phyloP scores from a whole-genome alignment of 2,797 vertebrate genomes.

The Schizopygopsis pylzovi region DNA sequence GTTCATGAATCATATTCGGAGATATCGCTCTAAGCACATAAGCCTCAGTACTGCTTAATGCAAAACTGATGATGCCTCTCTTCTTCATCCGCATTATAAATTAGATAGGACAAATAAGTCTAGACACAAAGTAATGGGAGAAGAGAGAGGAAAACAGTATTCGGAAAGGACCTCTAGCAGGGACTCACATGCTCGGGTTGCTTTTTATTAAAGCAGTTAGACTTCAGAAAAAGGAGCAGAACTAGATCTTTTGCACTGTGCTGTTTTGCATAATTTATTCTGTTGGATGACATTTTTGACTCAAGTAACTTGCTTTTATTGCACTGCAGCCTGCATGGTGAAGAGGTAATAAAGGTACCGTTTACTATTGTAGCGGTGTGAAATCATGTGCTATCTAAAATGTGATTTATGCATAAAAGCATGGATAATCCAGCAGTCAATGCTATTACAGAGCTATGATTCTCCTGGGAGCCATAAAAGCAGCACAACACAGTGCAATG shows the following conservation, averaged over 20 bases:
- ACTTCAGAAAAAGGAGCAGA: background rate
- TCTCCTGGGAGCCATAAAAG: constrained; percentile 2
- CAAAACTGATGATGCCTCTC: constrained; percentile 9
- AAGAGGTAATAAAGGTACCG: background rate
- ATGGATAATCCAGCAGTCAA: constrained; percentile 5
- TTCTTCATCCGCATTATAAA: background rate
- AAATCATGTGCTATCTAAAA: constrained; percentile 11
- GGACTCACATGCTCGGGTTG: background rate
- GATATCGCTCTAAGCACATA: constrained; percentile 7
- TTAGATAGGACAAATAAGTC: background rate
- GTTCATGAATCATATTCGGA: constrained; percentile 9
- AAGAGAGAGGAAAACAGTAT: background rate
- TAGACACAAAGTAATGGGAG: background rate
- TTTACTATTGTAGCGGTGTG: background rate
- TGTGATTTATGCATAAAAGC: constrained; percentile 1
- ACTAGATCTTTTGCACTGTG: background rate
- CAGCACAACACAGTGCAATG: constrained; percentile 11
- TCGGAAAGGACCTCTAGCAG: background rate
- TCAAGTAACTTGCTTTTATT: background rate
- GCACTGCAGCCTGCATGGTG: background rate
- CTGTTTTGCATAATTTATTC: background rate
- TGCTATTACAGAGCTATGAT: background rate
- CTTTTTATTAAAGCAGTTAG: background rate
- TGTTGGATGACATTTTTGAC: background rate
- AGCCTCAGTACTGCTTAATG: constrained; percentile 16